Evolutionary conservation across 2,888 invertebrate species (phyloP).

Genomic region (Petrolisthes manimaculis): DNA sequence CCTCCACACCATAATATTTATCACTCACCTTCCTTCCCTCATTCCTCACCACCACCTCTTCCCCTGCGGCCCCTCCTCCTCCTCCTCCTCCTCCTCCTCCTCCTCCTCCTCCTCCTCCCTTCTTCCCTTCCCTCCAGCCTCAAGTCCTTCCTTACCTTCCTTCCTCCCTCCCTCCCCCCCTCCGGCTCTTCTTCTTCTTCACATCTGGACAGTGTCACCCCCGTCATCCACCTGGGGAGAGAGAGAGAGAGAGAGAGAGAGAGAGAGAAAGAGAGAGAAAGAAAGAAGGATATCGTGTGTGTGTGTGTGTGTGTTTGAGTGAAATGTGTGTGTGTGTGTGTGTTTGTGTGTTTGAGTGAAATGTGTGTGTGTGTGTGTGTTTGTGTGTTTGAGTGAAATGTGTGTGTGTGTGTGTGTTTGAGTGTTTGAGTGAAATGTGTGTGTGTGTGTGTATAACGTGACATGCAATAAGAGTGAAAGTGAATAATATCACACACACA

Average conservation of each 20-base stretch:
- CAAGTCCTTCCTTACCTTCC: neutral
- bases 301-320: too few relatives aligned
- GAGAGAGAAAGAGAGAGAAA: neutral
- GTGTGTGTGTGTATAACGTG: too few relatives aligned
- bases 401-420: too few relatives aligned
- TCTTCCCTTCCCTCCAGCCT: neutral
- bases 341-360: too few relatives aligned
- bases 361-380: too few relatives aligned
- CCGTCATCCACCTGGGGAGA: neutral
- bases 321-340: too few relatives aligned
- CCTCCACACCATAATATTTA: neutral
- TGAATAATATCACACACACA: too few relatives aligned
- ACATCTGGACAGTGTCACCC: neutral
- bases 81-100: neutral
- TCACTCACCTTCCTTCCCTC: neutral
- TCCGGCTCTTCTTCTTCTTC: too few relatives aligned
- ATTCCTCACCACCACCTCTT: neutral
- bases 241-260: neutral
- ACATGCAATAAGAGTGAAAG: too few relatives aligned
- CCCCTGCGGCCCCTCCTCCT: neutral
- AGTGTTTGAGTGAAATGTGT: too few relatives aligned
- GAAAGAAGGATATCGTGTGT: neutral
- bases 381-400: too few relatives aligned
- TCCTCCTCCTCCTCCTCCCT: neutral
- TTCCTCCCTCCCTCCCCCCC: too few relatives aligned